Conservation (phyloP, 2,888 invertebrate species). For the Lampropteryx suffumata region DNA sequence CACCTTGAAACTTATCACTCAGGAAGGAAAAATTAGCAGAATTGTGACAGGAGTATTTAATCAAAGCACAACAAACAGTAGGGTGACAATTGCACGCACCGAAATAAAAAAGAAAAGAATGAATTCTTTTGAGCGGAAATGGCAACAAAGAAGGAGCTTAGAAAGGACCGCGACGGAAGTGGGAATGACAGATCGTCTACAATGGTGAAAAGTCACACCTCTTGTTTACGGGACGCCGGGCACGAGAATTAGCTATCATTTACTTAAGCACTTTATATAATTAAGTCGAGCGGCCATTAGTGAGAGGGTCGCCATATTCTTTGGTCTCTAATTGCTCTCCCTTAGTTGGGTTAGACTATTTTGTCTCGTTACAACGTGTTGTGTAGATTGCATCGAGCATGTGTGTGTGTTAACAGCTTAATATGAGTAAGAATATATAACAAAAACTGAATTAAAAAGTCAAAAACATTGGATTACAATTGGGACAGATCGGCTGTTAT, state of each 20-base stretch:
- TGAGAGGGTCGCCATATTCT: constrained; percentile 69
- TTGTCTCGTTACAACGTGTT: constrained; percentile 21
- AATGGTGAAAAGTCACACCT: constrained; percentile 81
- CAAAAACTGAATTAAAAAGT: constrained; percentile 5
- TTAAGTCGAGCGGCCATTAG: constrained; percentile 74
- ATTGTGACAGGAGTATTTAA: constrained; percentile 76
- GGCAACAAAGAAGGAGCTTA: constrained; percentile 77
- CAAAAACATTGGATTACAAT: too few relatives aligned
- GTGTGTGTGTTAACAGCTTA: not conserved
- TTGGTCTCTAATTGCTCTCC: constrained; percentile 65
- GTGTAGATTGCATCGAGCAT: not conserved
- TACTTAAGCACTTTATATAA: constrained; percentile 82
- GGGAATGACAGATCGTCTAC: constrained; percentile 80
- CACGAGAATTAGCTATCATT: constrained; percentile 79
- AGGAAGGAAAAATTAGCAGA: constrained; percentile 64
- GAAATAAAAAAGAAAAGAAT: constrained; percentile 62
- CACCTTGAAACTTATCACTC: constrained; percentile 39
- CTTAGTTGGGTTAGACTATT: constrained; percentile 42
- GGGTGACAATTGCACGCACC: constrained; percentile 79
- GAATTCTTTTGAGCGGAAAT: constrained; percentile 74
- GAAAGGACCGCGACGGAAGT: constrained; percentile 69
- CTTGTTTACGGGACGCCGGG: constrained; percentile 74
- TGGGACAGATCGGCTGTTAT: too few relatives aligned
- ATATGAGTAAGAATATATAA: not conserved
- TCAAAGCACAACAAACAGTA: constrained; percentile 76